Base-by-base conservation (phyloP, 2,113 vertebrate genomes). In the Oncorhynchus clarkii region DNA sequence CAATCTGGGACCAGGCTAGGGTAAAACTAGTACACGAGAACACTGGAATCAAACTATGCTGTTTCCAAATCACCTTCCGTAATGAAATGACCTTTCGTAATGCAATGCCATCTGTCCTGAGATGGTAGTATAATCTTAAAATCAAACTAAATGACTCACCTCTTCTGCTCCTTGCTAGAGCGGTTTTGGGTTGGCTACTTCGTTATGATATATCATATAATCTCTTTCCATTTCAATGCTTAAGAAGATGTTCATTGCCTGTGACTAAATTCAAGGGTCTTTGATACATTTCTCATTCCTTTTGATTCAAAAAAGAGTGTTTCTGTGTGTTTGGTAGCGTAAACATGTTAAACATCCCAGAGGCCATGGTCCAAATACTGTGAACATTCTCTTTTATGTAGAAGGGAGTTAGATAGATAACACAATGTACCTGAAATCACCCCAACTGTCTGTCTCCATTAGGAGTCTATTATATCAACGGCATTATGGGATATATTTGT, bases 181-280 rank as follows among this genome's bases (percentile, higher is more conserved):
- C 0, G 39, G 8, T 45, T 45, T 11, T 11, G 39, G 9, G 8
- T 5, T 54, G 51, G 3, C 16, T 5, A 18, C 51, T 54, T 54
- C 2, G 1, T 4, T 1, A 13, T 5, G 51, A 3, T 54, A 4
- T 65, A 73, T 81, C 84, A 85, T 77, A 77, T 75, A 84, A 77
- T 71, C 81, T 78, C 78, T 45, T 84, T 85, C 70, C 74, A 79
- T 74, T 76, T 7, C 29, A 62, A 62, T 7, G 18, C 0, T 62
- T n/a, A 16, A 62, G 18, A 62, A 24, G n/a, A 22, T 20, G n/a
- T 62, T 24, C 20, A 60, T 60, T 60, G 18, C 7, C 14, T 22
- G 6, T 60, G 59, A 60, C 12, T 22, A n/a, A 22, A n/a, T 12
- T 1, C n/a, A n/a, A 22, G 2, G 2, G 0, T 62, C 11, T 62